Conservation (phyloP, 2,888 invertebrate species). For the Oscheius sp. region DNA sequence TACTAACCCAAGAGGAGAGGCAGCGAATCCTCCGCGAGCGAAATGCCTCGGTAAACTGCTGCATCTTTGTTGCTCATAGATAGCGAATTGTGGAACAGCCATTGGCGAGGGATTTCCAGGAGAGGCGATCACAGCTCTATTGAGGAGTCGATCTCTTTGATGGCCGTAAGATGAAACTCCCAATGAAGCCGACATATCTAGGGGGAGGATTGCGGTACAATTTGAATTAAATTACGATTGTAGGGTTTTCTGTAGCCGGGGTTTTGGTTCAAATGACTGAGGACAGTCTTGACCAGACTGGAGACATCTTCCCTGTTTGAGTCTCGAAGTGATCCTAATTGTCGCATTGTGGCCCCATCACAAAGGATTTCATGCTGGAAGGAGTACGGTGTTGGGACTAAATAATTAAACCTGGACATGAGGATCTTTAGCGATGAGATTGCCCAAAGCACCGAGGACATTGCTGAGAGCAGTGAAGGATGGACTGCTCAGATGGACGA, state of each 20-base stretch:
- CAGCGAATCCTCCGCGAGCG: constrained; percentile 26
- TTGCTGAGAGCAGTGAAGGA: constrained; percentile 65
- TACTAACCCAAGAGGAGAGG: background rate
- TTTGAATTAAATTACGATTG: background rate
- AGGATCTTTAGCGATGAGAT: constrained; percentile 56
- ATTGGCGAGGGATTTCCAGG: constrained; percentile 34
- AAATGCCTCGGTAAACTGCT: constrained; percentile 47
- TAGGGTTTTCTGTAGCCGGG: background rate
- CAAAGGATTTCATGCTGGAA: constrained; percentile 38
- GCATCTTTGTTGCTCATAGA: constrained; percentile 36
- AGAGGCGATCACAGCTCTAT: constrained; percentile 36
- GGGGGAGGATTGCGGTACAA: too few relatives aligned
- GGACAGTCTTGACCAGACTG: constrained; percentile 46
- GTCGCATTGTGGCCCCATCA: constrained; percentile 42
- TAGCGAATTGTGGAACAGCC: background rate
- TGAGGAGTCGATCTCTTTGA: background rate
- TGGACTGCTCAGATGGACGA: constrained; percentile 54
- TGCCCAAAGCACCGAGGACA: constrained; percentile 55
- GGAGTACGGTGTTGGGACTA: background rate
- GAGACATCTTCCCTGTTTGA: constrained; percentile 60
- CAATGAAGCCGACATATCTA: constrained; percentile 31
- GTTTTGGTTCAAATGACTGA: constrained; percentile 44
- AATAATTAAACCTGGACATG: constrained; percentile 43
- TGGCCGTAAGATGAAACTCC: background rate
- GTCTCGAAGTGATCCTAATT: constrained; percentile 55